Base-by-base conservation (phyloP, 2,888 invertebrate species). In the Drosophila ochracea region DNA sequence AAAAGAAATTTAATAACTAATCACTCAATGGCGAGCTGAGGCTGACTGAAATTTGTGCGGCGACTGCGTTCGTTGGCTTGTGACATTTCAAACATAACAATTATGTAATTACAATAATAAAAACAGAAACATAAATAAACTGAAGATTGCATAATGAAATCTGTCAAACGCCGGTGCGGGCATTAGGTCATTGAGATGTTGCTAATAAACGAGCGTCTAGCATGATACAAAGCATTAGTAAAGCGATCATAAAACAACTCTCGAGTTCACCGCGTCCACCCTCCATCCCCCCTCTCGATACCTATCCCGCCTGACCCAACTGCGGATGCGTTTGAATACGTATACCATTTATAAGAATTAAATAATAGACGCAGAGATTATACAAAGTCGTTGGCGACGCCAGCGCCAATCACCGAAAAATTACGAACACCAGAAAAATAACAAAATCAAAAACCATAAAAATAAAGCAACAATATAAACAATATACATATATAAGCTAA, bases 71-170 rank as follows among this genome's bases (percentile, higher is more conserved):
- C 82, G 76, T 83, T 89, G 85, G 84, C 90, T 86, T 86, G 85
- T 86, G 85, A 86, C 85, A 86, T 86, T 90, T 85, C 73, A 75
- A 89, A 84, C 76, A 77, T 74, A 72, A 69, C 79, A 81, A 68
- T 83, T 87, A 83, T 83, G 83, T 84, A 83, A 83, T 87, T 82
- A 80, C 68, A 65, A 55, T 39, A 71, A 66, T 60, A 66, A 61
- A 61, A 55, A 69, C 58, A 60, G 39, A 65, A 58, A 62, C 55
- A 76, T 68, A 79, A 77, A 78, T 62, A 65, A 63, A 76, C 50
- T 52, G 39, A 47, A 68, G 73, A 77, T 78, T 78, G 77, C 78
- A 80, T 78, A 80, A 78, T 52, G 50, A 53, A 65, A 65, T 65
- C 67, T 80, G 72, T 65, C 76, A 76, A 80, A 65, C 55, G 39